Evolutionary conservation across 1,140 invertebrate genomes (phyloP).

Genomic region (Hestina assimilis): DNA sequence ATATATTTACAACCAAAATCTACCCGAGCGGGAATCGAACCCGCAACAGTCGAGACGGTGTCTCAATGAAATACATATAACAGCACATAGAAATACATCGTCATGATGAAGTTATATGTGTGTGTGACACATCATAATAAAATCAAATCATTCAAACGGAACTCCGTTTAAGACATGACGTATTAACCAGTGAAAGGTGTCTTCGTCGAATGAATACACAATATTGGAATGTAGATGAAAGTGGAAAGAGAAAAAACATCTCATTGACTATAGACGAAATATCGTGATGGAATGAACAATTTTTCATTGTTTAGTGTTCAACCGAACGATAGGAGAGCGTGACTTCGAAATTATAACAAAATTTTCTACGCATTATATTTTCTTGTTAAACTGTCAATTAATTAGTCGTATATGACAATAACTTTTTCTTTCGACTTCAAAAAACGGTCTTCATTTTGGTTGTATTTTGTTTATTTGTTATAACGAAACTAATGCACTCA

Average conservation of each 20-base stretch:
- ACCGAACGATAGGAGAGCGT: not conserved
- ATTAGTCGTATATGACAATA: not conserved
- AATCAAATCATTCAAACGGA: not conserved
- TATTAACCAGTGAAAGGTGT: conserved; percentile 28
- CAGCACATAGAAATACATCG: too few species aligned
- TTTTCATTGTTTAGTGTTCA: not conserved
- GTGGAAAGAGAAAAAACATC: conserved; percentile 17
- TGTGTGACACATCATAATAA: not conserved
- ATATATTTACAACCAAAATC: too few species aligned
- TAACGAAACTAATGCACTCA: too few species aligned
- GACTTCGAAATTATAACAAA: not conserved
- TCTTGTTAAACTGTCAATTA: not conserved
- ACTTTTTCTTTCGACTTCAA: too few species aligned
- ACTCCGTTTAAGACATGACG: not conserved
- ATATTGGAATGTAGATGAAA: conserved; percentile 30
- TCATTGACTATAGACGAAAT: conserved; percentile 9
- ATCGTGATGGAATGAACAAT: conserved; percentile 14
- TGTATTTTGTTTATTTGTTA: too few species aligned
- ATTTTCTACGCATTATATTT: not conserved
- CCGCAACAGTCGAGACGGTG: too few species aligned
- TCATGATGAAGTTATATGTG: too few species aligned
- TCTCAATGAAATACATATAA: too few species aligned
- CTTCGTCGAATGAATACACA: conserved; percentile 24
- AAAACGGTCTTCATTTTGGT: too few species aligned
- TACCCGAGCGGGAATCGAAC: too few species aligned